A percentile compares a stretch with the other conserved stretches of the same genome.
phyloP scores from a whole-genome alignment of 30 jellyfish, hydroid and myxozoan genomes.

The Haliclystus octoradiatus region DNA sequence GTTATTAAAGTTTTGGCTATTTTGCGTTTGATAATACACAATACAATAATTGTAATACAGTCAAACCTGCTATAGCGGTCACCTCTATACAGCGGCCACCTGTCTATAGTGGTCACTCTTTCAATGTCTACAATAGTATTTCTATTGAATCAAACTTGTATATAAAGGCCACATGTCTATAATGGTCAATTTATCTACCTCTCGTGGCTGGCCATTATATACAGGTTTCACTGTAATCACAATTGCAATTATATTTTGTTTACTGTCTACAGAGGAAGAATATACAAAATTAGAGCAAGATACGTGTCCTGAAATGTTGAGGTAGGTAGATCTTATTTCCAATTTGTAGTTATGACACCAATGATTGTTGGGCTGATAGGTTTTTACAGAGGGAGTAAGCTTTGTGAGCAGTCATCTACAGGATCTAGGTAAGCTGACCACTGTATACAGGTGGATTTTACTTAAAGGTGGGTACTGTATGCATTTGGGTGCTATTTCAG shows the following conservation, averaged over 20 bases:
- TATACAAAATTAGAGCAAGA: constrained; percentile 33
- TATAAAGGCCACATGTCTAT: too few species aligned
- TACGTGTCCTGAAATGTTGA: constrained; percentile 95
- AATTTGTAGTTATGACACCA: not conserved
- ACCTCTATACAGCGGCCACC: not conserved
- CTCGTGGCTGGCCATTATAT: too few species aligned
- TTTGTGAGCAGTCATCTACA: too few species aligned
- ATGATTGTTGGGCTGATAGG: not conserved
- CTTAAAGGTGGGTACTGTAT: too few species aligned
- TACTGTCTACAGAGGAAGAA: constrained; percentile 33
- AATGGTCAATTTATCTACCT: too few species aligned
- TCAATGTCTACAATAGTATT: not conserved
- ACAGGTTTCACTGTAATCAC: not conserved
- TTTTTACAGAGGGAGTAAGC: too few species aligned
- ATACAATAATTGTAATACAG: not conserved
- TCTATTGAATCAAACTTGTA: not conserved
- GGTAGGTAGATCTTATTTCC: constrained; percentile 20
- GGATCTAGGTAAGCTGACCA: too few species aligned
- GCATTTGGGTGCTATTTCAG: too few species aligned
- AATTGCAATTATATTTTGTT: not conserved
- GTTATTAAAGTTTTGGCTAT: not conserved
- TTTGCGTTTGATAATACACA: not conserved
- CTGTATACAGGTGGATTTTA: too few species aligned
- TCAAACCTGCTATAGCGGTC: too few species aligned
- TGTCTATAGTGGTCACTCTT: too few species aligned